Evolutionary conservation across 2,888 invertebrate genomes (phyloP).

Genomic region (Drosophila fulvimacula): DNA sequence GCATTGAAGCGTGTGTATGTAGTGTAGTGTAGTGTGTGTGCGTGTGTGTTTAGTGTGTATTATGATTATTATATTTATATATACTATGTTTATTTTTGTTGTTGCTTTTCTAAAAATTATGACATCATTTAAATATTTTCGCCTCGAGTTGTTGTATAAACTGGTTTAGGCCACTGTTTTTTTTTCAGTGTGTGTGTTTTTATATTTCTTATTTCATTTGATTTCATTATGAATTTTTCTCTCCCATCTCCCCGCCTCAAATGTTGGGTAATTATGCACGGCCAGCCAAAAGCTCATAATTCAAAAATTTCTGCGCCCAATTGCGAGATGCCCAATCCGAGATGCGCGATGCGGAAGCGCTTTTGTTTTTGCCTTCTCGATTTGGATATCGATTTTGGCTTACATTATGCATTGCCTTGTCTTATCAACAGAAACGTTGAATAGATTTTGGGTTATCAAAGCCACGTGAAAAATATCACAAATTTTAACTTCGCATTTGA

Average conservation of each 20-base stretch:
- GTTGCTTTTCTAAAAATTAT: slow-evolving; percentile 72
- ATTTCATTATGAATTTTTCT: slow-evolving; percentile 40
- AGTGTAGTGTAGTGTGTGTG: slow-evolving; percentile 19
- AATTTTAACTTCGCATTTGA: slow-evolving; percentile 37
- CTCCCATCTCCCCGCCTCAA: slow-evolving; percentile 29
- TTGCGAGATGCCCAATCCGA: slow-evolving; percentile 56
- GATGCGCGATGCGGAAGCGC: slow-evolving; percentile 72
- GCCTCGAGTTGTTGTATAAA: slow-evolving; percentile 66
- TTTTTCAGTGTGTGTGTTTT: slow-evolving; percentile 15
- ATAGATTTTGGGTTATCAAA: slow-evolving; percentile 24
- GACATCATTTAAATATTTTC: slow-evolving; percentile 81
- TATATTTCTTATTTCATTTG: slow-evolving; percentile 8
- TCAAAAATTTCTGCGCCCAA: slow-evolving; percentile 74
- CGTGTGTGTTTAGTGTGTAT: slow-evolving; percentile 59
- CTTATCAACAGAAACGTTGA: slow-evolving; percentile 54
- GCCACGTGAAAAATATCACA: slow-evolving; percentile 18
- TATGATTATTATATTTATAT: slow-evolving; percentile 73
- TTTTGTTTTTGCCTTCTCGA: slow-evolving; percentile 44
- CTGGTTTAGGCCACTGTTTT: slow-evolving; percentile 71
- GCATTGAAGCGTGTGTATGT: slow-evolving; percentile 26
- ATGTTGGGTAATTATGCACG: slow-evolving; percentile 67
- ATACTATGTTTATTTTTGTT: slow-evolving; percentile 30
- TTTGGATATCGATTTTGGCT: slow-evolving; percentile 34
- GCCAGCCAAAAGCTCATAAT: slow-evolving; percentile 66
- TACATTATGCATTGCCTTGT: slow-evolving; percentile 39